A percentile compares a stretch with the other conserved stretches of the same genome.
These are phyloP conservation scores for Greenwoodochromis staneri DNA, from an alignment of 2,113 vertebrate species.

Conservation along the genomic window DNA sequence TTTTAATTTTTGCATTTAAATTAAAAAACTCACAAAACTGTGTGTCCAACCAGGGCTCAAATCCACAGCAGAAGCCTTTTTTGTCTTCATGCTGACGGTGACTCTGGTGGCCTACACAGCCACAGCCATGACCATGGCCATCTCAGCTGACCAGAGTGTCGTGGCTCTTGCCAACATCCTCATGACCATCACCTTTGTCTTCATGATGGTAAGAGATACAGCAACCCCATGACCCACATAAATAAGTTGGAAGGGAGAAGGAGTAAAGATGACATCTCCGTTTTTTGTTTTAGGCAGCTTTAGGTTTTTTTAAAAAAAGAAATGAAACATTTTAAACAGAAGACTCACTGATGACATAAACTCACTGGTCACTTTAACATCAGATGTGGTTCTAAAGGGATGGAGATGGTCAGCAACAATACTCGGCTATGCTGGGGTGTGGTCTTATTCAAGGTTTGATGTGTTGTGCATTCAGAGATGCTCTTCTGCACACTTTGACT, in stretches of 20 bases:
- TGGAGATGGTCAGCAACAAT: neutral
- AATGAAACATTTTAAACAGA: neutral
- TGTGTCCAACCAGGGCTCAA: conserved; percentile 76
- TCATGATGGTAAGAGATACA: conserved; percentile 84
- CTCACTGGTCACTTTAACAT: neutral
- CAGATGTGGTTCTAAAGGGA: neutral
- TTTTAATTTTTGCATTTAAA: neutral
- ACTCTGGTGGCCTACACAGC: conserved; percentile 80
- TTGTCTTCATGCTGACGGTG: conserved; percentile 81
- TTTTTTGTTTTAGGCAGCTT: neutral
- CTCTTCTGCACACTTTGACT: neutral
- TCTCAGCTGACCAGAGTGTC: conserved; percentile 81
- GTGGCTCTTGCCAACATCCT: conserved; percentile 82
- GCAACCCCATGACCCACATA: neutral
- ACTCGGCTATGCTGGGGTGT: neutral
- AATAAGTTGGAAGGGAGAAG: neutral
- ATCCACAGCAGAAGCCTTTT: conserved; percentile 70
- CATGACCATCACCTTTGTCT: conserved; percentile 82
- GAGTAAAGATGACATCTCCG: neutral
- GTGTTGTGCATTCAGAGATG: neutral
- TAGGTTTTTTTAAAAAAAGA: fast-evolving
- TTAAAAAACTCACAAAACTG: neutral
- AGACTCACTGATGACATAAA: neutral
- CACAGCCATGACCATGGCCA: conserved; percentile 84
- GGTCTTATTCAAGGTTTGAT: neutral